Conservation (phyloP, 2,113 vertebrate genomes). For the Camarhynchus parvulus region DNA sequence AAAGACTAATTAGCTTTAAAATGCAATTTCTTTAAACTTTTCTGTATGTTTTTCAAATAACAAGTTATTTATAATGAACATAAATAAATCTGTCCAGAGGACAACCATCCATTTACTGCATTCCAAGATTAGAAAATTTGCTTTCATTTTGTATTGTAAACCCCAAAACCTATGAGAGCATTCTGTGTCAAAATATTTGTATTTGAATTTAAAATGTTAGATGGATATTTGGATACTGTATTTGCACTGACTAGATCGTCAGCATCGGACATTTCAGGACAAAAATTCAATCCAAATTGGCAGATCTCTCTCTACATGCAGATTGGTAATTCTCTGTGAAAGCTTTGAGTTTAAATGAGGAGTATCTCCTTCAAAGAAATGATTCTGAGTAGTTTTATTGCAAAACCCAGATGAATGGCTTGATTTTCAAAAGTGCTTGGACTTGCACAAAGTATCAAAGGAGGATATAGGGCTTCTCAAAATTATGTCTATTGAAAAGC, state of each 20-base stretch:
- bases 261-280: background rate
- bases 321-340: background rate
- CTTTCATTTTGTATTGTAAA: background rate
- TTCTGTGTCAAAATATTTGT: background rate
- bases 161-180: background rate
- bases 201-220: background rate
- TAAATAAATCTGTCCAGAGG: background rate
- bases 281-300: background rate
- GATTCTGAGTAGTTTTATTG: background rate
- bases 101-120: background rate
- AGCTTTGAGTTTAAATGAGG: background rate
- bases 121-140: background rate
- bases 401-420: background rate
- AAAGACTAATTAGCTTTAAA: background rate
- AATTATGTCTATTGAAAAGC: background rate
- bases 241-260: background rate
- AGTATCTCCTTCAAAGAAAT: background rate
- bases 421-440: slow-evolving; percentile 11
- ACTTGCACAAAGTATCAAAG: background rate
- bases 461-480: background rate
- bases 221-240: background rate
- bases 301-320: background rate
- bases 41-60: background rate
- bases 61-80: background rate
- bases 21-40: background rate